These are phyloP conservation scores for Alloscopus bannaensis DNA, from an alignment of 2,888 invertebrate genomes.

Conservation along the genomic window DNA sequence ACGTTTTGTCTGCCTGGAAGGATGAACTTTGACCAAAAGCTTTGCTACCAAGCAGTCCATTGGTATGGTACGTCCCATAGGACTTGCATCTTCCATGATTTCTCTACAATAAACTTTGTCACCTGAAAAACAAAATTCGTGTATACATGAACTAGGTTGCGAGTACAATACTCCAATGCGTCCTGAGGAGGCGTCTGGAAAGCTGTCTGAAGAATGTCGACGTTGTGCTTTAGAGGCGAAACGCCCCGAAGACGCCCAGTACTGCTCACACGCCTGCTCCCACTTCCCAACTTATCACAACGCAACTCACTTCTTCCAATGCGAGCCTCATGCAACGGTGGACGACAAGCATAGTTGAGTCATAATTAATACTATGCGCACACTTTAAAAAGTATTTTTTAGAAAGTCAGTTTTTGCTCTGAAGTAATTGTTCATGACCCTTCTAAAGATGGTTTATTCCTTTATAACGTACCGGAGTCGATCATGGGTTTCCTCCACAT, in stretches of 20 bases:
- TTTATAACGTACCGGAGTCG: slow-evolving; percentile 21
- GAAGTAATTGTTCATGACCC: neutral
- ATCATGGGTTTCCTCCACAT: slow-evolving; percentile 26
- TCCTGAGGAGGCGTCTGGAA: neutral
- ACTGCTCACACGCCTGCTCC: slow-evolving; percentile 25
- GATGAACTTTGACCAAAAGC: neutral
- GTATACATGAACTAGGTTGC: slow-evolving; percentile 12
- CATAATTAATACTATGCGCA: too few species aligned
- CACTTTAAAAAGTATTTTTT: too few species aligned
- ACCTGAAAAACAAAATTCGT: neutral
- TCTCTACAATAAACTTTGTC: neutral
- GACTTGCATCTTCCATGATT: neutral
- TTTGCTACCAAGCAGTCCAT: slow-evolving; percentile 25
- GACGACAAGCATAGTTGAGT: slow-evolving; percentile 25
- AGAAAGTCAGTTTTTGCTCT: too few species aligned
- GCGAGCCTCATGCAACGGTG: slow-evolving; percentile 1
- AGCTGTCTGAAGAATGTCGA: slow-evolving; percentile 12
- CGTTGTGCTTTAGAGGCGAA: slow-evolving; percentile 14
- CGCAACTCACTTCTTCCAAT: slow-evolving; percentile 12
- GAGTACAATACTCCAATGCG: neutral
- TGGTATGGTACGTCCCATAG: slow-evolving; percentile 32
- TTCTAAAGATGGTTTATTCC: slow-evolving; percentile 20
- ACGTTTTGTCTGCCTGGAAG: slow-evolving; percentile 24
- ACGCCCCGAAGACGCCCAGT: neutral
- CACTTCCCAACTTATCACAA: slow-evolving; percentile 26